Percentiles rank a stretch among this genome's conserved stretches.
phyloP scores from a whole-genome alignment of 2,113 vertebrate species.

The Plecotus auritus region DNA sequence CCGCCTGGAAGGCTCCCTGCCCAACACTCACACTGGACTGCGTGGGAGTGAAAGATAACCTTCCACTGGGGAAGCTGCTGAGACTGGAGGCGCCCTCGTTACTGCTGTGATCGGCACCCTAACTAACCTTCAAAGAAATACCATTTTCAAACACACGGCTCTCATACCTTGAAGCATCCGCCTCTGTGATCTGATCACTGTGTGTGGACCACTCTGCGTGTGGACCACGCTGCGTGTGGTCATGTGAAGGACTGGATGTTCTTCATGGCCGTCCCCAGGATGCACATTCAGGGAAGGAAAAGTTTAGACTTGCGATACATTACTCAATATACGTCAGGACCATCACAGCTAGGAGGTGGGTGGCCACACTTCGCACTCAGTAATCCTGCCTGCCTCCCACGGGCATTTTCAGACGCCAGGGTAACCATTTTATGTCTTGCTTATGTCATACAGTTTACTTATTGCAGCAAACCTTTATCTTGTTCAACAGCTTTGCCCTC shows the following conservation, averaged over 20 bases:
- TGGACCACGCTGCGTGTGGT: too few relatives aligned
- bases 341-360: not conserved
- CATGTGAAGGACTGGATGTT: not conserved
- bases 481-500: not conserved
- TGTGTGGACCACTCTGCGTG: too few relatives aligned
- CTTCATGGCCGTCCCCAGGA: not conserved
- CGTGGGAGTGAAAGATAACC: not conserved
- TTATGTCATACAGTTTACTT: not conserved
- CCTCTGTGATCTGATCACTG: not conserved
- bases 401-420: not conserved
- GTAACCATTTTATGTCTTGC: not conserved
- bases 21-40: accelerated
- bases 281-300: not conserved
- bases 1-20: not conserved
- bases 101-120: not conserved
- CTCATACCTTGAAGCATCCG: not conserved
- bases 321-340: not conserved
- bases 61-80: not conserved
- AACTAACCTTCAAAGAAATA: not conserved
- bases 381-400: not conserved
- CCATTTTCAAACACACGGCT: not conserved
- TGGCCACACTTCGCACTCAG: not conserved
- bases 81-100: not conserved
- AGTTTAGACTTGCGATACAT: not conserved
- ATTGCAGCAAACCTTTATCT: not conserved